Base-by-base conservation (phyloP, 2,888 invertebrate species). In the Galerucella nymphaeae region DNA sequence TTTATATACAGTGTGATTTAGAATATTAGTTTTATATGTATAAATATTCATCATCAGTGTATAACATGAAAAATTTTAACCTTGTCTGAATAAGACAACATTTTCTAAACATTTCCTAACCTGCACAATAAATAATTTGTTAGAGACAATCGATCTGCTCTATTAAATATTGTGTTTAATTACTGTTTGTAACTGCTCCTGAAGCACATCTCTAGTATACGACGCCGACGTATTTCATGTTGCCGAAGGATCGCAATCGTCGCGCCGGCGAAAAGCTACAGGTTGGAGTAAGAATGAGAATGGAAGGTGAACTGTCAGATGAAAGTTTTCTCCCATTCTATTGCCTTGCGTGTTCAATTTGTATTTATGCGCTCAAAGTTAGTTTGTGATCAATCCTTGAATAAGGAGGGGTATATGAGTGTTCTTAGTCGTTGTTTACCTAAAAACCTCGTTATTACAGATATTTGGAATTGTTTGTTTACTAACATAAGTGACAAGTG, bases 251-350 rank as follows among this genome's bases (percentile, higher is more conserved):
- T 61, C 14, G 41, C 20, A n/a, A 30, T 53, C 18, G 62, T 30
- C 57, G 45, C 59, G 67, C 53, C 70, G 59, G 63, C 67, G 70
- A 67, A 66, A 77, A 82, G 81, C 83, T 80, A 82, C 83, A 83
- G 83, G 83, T 83, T 83, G 83, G 74, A 76, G 71, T 62, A 69
- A 45, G 45, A 59, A 66, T 65, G 71, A 75, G 73, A 53, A 53
- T 53, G 53, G 53, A 9, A 53, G 16, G 45, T 14, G 45, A 6
- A 45, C 42, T 42, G 42, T 8, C 53, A 10, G 53, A 50, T 13
- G 16, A 53, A 67, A 66, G 70, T 50, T 48, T 59, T 70, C 67
- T 73, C 75, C 48, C 68, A 71, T 77, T 70, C 73, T 70, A 18
- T 63, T 57, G 59, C 72, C 38, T 53, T 59, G 66, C 67, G 74